Percentiles rank a stretch among this genome's conserved stretches.
Conservation (phyloP, 1,140 invertebrate species). For the Ips typographus region DNA sequence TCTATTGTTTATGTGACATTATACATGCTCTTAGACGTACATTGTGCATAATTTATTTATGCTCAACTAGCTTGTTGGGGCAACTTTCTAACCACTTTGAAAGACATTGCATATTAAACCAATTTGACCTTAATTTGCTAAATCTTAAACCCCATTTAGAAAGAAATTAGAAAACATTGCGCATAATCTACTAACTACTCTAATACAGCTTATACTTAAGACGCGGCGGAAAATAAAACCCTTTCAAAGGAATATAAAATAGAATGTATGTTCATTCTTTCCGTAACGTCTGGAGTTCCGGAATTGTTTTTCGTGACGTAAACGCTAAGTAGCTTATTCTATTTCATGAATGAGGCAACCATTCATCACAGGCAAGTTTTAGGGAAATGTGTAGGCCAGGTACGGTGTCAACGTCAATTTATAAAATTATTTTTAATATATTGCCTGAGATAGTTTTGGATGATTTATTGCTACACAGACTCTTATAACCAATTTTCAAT, state of each 20-base stretch:
- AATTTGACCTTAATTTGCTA: neutral
- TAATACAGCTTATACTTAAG: slow-evolving; percentile 1
- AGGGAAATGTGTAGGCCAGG: neutral
- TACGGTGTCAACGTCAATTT: neutral
- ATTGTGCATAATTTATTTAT: slow-evolving; percentile 7
- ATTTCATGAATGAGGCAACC: neutral
- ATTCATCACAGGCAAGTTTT: neutral
- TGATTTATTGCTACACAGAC: too few species aligned
- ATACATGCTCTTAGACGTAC: neutral
- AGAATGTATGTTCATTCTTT: slow-evolving; percentile 1
- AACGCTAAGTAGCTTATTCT: neutral
- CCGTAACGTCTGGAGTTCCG: neutral
- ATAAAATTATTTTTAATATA: neutral
- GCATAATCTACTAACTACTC: slow-evolving; percentile 1
- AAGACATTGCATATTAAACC: neutral
- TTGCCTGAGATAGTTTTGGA: too few species aligned
- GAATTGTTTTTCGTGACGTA: slow-evolving; percentile 3
- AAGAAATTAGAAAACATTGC: slow-evolving; percentile 6
- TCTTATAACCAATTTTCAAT: too few species aligned
- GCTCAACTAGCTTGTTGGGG: neutral
- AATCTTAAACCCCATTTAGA: neutral
- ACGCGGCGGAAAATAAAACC: slow-evolving; percentile 3
- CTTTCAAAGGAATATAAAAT: slow-evolving; percentile 2
- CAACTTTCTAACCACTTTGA: neutral
- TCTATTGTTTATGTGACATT: slow-evolving; percentile 1